phyloP scores from a whole-genome alignment of 1,140 invertebrate species.

The Eriosoma lanigerum region DNA sequence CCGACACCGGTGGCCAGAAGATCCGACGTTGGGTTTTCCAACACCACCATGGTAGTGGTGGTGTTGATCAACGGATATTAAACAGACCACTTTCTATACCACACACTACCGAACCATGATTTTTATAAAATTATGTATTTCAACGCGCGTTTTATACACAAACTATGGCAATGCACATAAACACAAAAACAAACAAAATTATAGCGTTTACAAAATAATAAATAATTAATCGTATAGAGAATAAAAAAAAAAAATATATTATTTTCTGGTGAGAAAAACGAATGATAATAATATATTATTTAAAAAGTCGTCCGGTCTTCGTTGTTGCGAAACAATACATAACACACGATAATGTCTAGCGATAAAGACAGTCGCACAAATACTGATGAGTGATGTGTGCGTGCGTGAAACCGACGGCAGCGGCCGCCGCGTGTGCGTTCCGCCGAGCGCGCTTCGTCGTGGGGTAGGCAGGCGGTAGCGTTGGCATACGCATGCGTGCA shows the following conservation, averaged over 20 bases:
- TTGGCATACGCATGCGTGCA: background rate
- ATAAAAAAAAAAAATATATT: no score
- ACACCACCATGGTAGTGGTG: constrained; percentile 67
- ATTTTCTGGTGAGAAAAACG: no score
- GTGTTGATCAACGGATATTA: background rate
- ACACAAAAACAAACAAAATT: no score
- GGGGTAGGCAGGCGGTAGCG: background rate
- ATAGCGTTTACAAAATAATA: no score
- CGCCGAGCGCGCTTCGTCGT: constrained; percentile 2
- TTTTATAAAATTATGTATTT: no score
- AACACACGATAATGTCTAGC: background rate
- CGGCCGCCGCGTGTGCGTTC: constrained; percentile 23
- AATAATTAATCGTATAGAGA: no score
- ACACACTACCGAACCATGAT: background rate
- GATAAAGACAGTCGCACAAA: constrained; percentile 38
- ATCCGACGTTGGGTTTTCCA: constrained; percentile 66
- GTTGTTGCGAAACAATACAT: no score
- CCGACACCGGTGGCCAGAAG: constrained; percentile 61
- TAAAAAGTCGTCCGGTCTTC: no score
- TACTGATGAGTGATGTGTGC: background rate
- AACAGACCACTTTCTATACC: no score
- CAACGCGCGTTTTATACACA: no score
- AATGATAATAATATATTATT: no score
- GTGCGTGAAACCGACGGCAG: background rate
- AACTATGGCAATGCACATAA: no score